Base-by-base conservation (phyloP, 2,888 invertebrate genomes). In the Galerucella pusilla region DNA sequence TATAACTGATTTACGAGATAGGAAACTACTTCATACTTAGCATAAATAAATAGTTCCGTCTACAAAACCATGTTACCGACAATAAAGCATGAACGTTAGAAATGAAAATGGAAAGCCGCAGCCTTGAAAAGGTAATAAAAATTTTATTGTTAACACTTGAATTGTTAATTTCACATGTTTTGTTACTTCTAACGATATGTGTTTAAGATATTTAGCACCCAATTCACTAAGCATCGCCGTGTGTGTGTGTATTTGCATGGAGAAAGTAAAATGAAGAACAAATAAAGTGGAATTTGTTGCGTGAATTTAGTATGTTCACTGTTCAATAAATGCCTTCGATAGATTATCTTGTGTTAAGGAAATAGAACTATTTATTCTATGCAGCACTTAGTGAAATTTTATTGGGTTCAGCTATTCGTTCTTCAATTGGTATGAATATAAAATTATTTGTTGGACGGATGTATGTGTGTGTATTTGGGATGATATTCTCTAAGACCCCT, bases 91-190 rank as follows among this genome's bases (percentile, higher is more conserved):
- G 35, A 61, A 35, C n/a, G 35, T 61, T 61, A 35, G 35, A 14
- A 35, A 61, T 5, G 14, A 61, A 61, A 61, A 61, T 61, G 61
- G 61, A 61, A 61, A 61, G 61, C 35, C 35, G 20, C 2, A 61
- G 6, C 61, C 61, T 61, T 61, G 61, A 61, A 61, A 28, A 35
- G 28, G 61, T 16, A 35, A 61, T 61, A 61, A 61, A 61, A 61
- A 35, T 14, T 35, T 61, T 35, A 61, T 35, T 61, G 61, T 61
- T 61, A 5, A 10, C 61, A 14, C 61, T 4, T 35, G 35, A 61
- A 28, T 61, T 60, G 59, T 20, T 60, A 10, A 60, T 60, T 60
- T 60, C 59, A 61, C 61, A 61, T 61, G 35, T 35, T 28, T 61
- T 61, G 61, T 61, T 61, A 61, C 61, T 61, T 61, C 12, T 28